These are phyloP conservation scores for Daphoenositta chrysoptera DNA, from an alignment of 2,113 vertebrate genomes.

Conservation along the genomic window DNA sequence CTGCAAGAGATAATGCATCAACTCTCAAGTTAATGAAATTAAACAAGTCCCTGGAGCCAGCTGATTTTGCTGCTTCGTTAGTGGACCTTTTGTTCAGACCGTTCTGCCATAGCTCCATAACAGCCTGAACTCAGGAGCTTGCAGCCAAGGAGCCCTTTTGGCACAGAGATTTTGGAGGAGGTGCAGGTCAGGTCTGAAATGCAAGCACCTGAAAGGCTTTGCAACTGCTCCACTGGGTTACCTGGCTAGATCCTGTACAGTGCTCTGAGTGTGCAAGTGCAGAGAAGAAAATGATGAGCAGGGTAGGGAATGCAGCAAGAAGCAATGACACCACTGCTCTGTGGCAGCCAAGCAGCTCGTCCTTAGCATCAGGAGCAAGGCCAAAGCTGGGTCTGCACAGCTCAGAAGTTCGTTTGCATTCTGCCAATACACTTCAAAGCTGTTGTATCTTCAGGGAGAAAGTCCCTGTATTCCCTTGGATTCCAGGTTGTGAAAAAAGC, in stretches of 20 bases:
- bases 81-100: constrained; percentile 47
- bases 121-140: constrained; percentile 11
- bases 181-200: background rate
- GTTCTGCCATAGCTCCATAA: background rate
- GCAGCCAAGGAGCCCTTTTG: background rate
- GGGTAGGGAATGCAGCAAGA: background rate
- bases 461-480: background rate
- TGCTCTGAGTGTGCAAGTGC: background rate
- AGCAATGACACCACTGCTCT: background rate
- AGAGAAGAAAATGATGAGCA: background rate
- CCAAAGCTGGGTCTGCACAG: background rate
- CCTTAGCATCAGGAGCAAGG: background rate
- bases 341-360: background rate
- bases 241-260: background rate
- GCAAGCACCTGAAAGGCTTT: background rate
- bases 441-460: background rate
- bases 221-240: background rate
- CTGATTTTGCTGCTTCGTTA: constrained; percentile 53
- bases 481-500: background rate
- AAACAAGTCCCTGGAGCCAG: constrained; percentile 38
- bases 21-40: constrained; percentile 64
- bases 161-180: background rate
- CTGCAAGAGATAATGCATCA: constrained; percentile 31
- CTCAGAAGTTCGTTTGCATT: background rate
- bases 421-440: background rate